phyloP scores from a whole-genome alignment of 2,797 vertebrate species.

The Aselliscus stoliczkanus region DNA sequence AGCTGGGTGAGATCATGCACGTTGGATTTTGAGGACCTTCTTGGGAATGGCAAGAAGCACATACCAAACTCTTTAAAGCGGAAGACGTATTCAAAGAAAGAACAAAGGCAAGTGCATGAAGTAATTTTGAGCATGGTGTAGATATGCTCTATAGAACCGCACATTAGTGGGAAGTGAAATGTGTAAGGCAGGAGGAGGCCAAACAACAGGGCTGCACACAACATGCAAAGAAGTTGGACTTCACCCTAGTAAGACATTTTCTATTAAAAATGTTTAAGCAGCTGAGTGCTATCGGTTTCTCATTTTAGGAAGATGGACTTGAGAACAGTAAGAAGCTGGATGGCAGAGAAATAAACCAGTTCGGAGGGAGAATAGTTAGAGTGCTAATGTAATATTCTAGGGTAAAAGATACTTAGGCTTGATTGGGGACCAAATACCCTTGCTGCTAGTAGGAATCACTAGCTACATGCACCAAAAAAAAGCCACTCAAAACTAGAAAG shows the following conservation, averaged over 20 bases:
- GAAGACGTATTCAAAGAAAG: not conserved
- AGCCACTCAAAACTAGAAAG: not conserved
- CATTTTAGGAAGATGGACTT: conserved; percentile 8
- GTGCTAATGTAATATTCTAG: not conserved
- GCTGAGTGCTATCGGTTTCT: not conserved
- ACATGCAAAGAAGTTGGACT: not conserved
- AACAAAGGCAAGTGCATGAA: not conserved
- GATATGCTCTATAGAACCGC: not conserved
- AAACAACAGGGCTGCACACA: not conserved
- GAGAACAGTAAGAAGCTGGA: not conserved
- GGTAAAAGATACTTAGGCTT: not conserved
- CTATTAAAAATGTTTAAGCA: conserved; percentile 28
- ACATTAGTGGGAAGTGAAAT: not conserved
- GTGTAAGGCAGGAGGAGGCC: not conserved
- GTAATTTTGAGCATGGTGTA: rapidly evolving
- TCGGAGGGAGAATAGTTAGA: not conserved
- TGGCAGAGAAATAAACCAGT: not conserved
- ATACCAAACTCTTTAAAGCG: not conserved
- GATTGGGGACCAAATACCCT: not conserved
- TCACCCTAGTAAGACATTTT: not conserved
- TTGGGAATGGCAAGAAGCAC: not conserved
- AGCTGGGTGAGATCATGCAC: not conserved
- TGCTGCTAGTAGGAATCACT: not conserved
- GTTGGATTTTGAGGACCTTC: not conserved
- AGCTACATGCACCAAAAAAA: not conserved